Conservation (phyloP, 2,888 invertebrate genomes). For the Masnerella sp. region DNA sequence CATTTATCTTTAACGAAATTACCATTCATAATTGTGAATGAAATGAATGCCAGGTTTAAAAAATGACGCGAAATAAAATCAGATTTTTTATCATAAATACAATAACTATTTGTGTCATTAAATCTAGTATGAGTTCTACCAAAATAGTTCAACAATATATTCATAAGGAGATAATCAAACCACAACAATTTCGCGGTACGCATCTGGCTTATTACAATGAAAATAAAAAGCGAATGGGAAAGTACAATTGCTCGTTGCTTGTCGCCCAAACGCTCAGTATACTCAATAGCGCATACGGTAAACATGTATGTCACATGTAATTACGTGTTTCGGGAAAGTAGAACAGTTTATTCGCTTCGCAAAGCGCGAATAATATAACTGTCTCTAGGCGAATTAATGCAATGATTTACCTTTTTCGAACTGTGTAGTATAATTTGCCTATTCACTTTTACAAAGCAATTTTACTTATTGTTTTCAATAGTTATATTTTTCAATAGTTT, state of each 20-base stretch:
- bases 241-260: conserved; percentile 44
- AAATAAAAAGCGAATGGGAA: conserved; percentile 47
- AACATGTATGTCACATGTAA: conserved; percentile 68
- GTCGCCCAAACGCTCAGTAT: conserved; percentile 38
- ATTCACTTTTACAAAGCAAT: conserved; percentile 17
- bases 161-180: too few species aligned
- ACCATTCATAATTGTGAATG: too few species aligned
- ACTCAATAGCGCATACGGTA: conserved; percentile 62
- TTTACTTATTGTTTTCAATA: too few species aligned
- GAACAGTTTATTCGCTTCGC: conserved; percentile 65
- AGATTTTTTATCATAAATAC: too few species aligned
- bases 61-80: too few species aligned
- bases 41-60: too few species aligned
- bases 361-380: conserved; percentile 46
- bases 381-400: conserved; percentile 25
- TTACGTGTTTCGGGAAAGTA: conserved; percentile 67
- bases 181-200: too few species aligned
- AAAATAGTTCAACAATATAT: too few species aligned
- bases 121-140: too few species aligned
- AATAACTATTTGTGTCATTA: too few species aligned
- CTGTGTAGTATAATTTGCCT: conserved; percentile 16
- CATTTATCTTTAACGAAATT: too few species aligned
- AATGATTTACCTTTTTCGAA: conserved; percentile 30
- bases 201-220: conserved; percentile 5
- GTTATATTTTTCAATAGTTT: too few species aligned